Evolutionary conservation across 2,888 invertebrate genomes (phyloP).

Genomic region (Sinotaia quadrata): DNA sequence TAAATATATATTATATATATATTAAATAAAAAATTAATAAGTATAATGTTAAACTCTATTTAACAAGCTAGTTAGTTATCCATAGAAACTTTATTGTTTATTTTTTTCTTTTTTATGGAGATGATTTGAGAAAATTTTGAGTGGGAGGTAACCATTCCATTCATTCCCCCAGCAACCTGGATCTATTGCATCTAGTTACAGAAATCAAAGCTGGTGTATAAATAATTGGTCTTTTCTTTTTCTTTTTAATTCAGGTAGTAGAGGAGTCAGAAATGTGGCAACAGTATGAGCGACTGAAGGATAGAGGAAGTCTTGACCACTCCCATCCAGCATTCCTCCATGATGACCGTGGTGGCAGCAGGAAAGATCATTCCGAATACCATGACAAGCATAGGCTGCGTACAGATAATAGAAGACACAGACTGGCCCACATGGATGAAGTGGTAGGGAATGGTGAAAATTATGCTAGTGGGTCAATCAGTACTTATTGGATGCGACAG

Average conservation of each 20-base stretch:
- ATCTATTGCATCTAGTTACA: too few relatives aligned
- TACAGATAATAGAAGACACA: slow-evolving; percentile 13
- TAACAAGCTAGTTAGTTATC: too few relatives aligned
- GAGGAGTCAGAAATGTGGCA: slow-evolving; percentile 65
- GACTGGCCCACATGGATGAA: slow-evolving; percentile 59
- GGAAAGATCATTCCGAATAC: background rate
- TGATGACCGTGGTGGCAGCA: slow-evolving; percentile 18
- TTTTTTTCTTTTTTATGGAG: too few relatives aligned
- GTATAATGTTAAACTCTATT: too few relatives aligned
- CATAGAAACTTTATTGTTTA: too few relatives aligned
- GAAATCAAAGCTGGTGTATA: too few relatives aligned
- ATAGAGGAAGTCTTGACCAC: slow-evolving; percentile 4
- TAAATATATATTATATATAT: too few relatives aligned
- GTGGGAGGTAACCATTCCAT: too few relatives aligned
- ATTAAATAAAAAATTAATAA: too few relatives aligned
- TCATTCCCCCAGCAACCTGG: too few relatives aligned
- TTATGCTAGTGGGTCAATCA: slow-evolving; percentile 18
- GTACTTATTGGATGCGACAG: slow-evolving; percentile 57
- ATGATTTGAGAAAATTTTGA: too few relatives aligned
- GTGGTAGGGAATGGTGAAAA: slow-evolving; percentile 30
- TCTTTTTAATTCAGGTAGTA: slow-evolving; percentile 45
- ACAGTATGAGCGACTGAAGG: slow-evolving; percentile 30
- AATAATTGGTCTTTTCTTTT: background rate
- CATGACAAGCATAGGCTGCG: background rate
- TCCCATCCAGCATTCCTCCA: slow-evolving; percentile 28